These are phyloP conservation scores for Lepas anatifera DNA, from an alignment of 2,888 invertebrate species.

Conservation along the genomic window DNA sequence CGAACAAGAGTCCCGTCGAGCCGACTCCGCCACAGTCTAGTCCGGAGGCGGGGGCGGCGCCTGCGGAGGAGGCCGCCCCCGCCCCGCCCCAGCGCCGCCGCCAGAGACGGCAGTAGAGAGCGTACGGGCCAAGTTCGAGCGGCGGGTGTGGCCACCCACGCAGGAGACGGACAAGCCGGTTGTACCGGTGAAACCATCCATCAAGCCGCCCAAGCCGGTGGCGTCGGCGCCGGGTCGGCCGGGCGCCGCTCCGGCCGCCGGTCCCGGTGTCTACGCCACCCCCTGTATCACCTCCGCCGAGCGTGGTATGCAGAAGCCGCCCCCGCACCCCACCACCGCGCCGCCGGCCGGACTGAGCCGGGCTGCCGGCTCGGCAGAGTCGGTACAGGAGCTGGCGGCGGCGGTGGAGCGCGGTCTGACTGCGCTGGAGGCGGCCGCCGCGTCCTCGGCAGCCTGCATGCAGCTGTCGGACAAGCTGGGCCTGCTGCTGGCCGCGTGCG, in stretches of 20 bases:
- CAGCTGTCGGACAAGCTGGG: constrained; percentile 66
- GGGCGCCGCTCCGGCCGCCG: constrained; percentile 34
- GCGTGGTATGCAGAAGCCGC: constrained; percentile 26
- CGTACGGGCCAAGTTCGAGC: constrained; percentile 29
- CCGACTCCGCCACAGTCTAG: constrained; percentile 14
- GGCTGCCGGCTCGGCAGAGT: constrained; percentile 38
- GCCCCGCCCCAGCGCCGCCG: constrained; percentile 21
- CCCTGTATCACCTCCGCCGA: constrained; percentile 26
- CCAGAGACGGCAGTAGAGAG: constrained; percentile 21
- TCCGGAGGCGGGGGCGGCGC: constrained; percentile 14
- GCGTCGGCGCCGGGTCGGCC: constrained; percentile 32
- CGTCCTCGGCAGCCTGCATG: constrained; percentile 50
- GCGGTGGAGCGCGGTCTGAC: constrained; percentile 27
- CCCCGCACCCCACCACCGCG: constrained; percentile 46
- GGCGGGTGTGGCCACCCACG: constrained; percentile 39
- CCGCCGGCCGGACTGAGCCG: constrained; percentile 42
- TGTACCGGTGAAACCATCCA: constrained; percentile 54
- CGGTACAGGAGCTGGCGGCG: constrained; percentile 25
- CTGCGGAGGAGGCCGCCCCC: constrained; percentile 14
- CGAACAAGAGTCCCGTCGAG: not conserved
- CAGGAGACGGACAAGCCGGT: constrained; percentile 45
- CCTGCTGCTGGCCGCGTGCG: constrained; percentile 66
- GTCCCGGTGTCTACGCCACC: constrained; percentile 32
- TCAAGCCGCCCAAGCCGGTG: constrained; percentile 49
- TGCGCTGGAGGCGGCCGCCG: constrained; percentile 26